Conservation (phyloP, 2,797 vertebrate species). For the Sebastes flavidus region DNA sequence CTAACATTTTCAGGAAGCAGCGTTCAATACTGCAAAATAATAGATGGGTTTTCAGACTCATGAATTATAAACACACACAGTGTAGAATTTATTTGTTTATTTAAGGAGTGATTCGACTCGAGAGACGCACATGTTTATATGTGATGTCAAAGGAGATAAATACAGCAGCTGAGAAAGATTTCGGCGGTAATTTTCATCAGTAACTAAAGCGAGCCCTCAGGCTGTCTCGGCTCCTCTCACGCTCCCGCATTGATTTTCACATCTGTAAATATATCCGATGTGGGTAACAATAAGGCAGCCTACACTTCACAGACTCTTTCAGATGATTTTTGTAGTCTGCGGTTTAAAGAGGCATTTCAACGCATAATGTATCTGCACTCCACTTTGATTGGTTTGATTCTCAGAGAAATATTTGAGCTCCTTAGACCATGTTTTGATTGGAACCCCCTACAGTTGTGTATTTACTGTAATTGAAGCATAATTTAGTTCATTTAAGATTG, state of each 20-base stretch:
- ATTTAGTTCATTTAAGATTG: background rate
- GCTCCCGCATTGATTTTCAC: conserved; percentile 4
- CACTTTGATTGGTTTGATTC: background rate
- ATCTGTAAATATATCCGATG: conserved; percentile 16
- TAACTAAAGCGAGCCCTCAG: conserved; percentile 13
- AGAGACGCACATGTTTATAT: background rate
- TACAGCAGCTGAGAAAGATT: conserved; percentile 28
- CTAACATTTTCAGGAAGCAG: background rate
- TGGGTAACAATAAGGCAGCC: background rate
- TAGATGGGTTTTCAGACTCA: background rate
- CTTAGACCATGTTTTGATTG: background rate
- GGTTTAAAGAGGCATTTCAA: conserved; percentile 6
- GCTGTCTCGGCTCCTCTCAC: conserved; percentile 21
- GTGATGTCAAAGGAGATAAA: conserved; percentile 14
- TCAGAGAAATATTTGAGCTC: background rate
- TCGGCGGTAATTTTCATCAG: conserved; percentile 28
- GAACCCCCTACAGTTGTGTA: background rate
- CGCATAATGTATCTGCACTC: background rate
- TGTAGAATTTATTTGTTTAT: background rate
- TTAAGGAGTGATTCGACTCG: background rate
- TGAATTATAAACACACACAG: background rate
- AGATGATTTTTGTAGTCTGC: background rate
- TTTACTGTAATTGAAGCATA: background rate
- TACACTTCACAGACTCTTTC: background rate
- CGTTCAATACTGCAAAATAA: background rate